Conservation (phyloP, 30 jellyfish, hydroid and myxozoan genomes). For the Calvadosia cruxmelitensis region DNA sequence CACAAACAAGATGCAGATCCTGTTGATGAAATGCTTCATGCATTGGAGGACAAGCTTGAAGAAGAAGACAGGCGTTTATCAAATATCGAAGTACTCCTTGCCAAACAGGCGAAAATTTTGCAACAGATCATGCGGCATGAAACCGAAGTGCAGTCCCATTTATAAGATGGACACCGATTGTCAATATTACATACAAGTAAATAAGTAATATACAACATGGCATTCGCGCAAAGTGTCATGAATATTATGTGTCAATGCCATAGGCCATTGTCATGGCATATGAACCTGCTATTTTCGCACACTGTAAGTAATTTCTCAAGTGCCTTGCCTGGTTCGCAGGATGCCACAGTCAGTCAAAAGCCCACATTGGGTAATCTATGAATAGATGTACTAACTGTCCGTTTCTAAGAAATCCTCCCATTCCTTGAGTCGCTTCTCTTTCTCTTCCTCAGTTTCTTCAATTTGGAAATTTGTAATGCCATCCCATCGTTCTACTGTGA, state of each 20-base stretch:
- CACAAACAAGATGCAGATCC: background rate
- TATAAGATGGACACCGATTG: too few species aligned
- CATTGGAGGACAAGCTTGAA: background rate
- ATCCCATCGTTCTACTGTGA: constrained; percentile 70
- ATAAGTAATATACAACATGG: too few species aligned
- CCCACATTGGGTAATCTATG: too few species aligned
- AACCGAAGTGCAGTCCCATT: too few species aligned
- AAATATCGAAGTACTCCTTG: background rate
- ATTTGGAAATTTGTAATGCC: constrained; percentile 82
- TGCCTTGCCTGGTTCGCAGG: too few species aligned
- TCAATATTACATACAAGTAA: too few species aligned
- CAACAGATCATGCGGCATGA: background rate
- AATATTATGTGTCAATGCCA: too few species aligned
- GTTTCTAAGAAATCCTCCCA: constrained; percentile 85
- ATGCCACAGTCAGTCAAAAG: too few species aligned
- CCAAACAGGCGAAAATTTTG: background rate
- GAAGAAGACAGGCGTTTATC: background rate
- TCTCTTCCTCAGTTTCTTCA: constrained; percentile 78
- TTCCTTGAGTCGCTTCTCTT: constrained; percentile 57
- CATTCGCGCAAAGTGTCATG: too few species aligned
- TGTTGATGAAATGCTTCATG: background rate
- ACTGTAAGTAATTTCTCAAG: constrained; percentile 3
- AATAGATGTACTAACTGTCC: constrained; percentile 20
- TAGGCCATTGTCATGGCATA: background rate
- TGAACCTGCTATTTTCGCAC: background rate